Evolutionary conservation across 2,797 vertebrate genomes (phyloP), one percentile per base, ranked within the genome.

Genomic region (Mormyrops attenuatus): DNA sequence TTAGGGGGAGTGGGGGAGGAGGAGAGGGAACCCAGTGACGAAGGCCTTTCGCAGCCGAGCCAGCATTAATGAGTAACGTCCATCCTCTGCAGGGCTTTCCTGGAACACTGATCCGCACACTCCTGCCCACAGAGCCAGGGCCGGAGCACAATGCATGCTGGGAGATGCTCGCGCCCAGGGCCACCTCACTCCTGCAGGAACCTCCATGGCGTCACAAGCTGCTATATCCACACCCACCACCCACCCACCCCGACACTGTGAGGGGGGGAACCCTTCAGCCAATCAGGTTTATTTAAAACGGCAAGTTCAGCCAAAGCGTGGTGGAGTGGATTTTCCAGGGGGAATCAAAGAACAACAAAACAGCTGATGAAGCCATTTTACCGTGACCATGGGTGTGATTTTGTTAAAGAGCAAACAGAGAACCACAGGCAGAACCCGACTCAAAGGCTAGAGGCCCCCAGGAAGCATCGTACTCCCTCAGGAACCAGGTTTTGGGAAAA

Each of bases 11-110:
- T 57, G 38, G 87, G 57, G 87, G 87, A 13, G 87, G 87, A 22
- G 87, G 87, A 63, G 55, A 41, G 57, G 55, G 85, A 77, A 41
- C 89, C 95, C 94, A 47, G 6, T 95, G 96, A 97, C 94, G 95
- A 96, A 85, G 94, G 95, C 91, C 92, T 91, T 94, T 38, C 88
- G 93, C 85, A 57, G 95, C 95, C 94, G 93, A 93, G 95, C 95
- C 96, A 96, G 95, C 17, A 94, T 94, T 93, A 93, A 93, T 49
- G 91, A 94, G 95, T 94, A 93, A 90, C 93, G 95, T 94, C 96
- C 90, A 49, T 77, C 55, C 52, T 53, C 55, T 15, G 53, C 69
- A 52, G 96, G 95, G 94, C 50, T 96, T 97, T 96, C 96, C 96
- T 96, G 94, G 96, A 96, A 96, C 95, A 95, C 93, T 89, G 92